A percentile compares a stretch with the other conserved stretches of the same genome.
phyloP scores from a whole-genome alignment of 2,888 invertebrate genomes.

The Acleris literana region DNA sequence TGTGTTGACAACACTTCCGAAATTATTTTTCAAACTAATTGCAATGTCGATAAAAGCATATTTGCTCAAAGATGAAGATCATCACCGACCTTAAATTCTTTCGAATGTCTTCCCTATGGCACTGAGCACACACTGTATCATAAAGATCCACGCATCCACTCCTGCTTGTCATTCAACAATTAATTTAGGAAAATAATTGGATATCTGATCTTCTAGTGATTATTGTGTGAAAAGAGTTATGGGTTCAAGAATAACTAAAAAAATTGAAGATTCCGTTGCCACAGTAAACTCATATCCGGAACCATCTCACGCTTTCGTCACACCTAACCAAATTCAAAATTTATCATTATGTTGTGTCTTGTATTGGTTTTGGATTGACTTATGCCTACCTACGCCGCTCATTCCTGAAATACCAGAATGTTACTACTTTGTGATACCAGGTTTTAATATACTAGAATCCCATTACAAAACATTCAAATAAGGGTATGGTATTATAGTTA shows the following conservation, averaged over 20 bases:
- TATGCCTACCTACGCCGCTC: conserved; percentile 33
- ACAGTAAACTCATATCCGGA: conserved; percentile 68
- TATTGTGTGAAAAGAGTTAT: conserved; percentile 20
- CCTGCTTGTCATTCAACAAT: background rate
- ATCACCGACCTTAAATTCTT: background rate
- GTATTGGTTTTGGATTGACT: conserved; percentile 81
- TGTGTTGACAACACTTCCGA: conserved; percentile 44
- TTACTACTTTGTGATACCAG: no score
- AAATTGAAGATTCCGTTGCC: conserved; percentile 41
- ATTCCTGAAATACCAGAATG: no score
- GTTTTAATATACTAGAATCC: no score
- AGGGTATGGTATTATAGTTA: no score
- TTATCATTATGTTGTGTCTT: conserved; percentile 81
- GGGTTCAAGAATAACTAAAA: conserved; percentile 14
- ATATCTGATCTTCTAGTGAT: background rate
- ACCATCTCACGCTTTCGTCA: conserved; percentile 79
- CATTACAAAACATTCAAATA: no score
- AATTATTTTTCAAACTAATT: background rate
- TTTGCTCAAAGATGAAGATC: conserved; percentile 4
- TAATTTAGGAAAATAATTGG: background rate
- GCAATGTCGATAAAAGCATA: conserved; percentile 17
- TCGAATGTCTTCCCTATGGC: background rate
- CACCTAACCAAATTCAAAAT: conserved; percentile 83
- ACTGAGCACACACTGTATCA: conserved; percentile 10
- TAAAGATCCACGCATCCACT: background rate